Base-by-base conservation (phyloP, 2,113 vertebrate species). In the Carettochelys insculpta region DNA sequence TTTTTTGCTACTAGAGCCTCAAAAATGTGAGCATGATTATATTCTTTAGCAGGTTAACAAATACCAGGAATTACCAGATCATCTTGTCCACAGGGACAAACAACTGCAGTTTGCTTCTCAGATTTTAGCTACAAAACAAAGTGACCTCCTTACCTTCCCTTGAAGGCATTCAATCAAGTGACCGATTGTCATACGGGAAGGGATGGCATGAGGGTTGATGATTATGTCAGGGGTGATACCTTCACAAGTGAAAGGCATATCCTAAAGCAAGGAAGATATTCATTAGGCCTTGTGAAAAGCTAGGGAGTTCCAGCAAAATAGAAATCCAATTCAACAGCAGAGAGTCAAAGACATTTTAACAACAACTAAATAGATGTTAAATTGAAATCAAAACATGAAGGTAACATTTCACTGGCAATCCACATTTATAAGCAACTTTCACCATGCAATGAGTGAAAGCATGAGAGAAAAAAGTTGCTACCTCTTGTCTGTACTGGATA, bases 131-230 rank as follows among this genome's bases (percentile, higher is more conserved):
- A 71, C 53, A 2, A 7, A 88, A 54, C 8, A 8, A 34, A 83
- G 51, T 56, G 73, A 41, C 94, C 8, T 41, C 79, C 94, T 95
- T 97, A 99, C 99, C 98, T 99, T 99, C n/a, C 99, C 99, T 97
- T 99, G 99, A 91, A 99, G 98, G 96, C 99, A 99, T 97, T 99
- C 99, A 87, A 99, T 99, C 97, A 99, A 98, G 98, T 99, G 99
- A 95, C 99, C 99, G 82, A 99, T 99, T 45, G 99, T 99, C 99
- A 99, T 99, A 27, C 99, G 98, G 93, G 99, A 99, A 16, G 99
- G 99, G 97, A 99, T 99, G 97, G 99, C 99, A 53, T 99, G 99
- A 17, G 99, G 99, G 88, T 99, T 99, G 96, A 99, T 99, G 97
- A 99, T 99, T 94, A 99, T 99, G 94, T 99, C 99, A 5, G 99